Evolutionary conservation across 2,113 vertebrate genomes (phyloP).

Genomic region (Psettodes erumei): DNA sequence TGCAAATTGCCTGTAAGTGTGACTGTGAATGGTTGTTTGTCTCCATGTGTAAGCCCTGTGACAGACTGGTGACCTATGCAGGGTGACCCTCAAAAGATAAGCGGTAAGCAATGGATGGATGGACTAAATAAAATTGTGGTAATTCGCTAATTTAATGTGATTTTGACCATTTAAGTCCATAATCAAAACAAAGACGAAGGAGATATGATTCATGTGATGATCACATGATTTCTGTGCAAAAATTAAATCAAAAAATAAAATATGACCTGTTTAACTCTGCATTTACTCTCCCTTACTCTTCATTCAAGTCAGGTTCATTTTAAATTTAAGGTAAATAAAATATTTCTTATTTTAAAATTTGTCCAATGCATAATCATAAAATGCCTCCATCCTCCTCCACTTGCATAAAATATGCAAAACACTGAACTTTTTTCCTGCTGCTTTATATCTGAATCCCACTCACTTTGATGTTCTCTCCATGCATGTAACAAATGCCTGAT

Average conservation of each 20-base stretch:
- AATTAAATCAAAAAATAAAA: background rate
- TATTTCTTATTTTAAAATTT: background rate
- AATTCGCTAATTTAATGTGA: no score
- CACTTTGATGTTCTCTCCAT: conserved; percentile 25
- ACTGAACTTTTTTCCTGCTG: background rate
- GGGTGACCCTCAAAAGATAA: no score
- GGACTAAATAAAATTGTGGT: no score
- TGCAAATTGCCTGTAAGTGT: no score
- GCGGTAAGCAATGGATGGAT: no score
- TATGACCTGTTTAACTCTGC: background rate
- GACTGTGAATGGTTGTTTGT: no score
- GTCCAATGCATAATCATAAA: background rate
- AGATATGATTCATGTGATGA: background rate
- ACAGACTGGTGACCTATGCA: no score
- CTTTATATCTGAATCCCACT: background rate
- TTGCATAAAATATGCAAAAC: background rate
- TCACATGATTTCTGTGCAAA: background rate
- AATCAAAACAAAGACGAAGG: background rate
- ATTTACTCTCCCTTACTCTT: background rate
- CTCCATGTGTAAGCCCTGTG: no score
- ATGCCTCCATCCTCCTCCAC: background rate
- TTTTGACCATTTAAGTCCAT: background rate
- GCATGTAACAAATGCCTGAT: conserved; percentile 16
- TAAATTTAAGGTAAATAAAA: background rate
- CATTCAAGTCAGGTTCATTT: background rate